Conservation (phyloP, 2,797 vertebrate species). For the Pogoniulus pusillus region DNA sequence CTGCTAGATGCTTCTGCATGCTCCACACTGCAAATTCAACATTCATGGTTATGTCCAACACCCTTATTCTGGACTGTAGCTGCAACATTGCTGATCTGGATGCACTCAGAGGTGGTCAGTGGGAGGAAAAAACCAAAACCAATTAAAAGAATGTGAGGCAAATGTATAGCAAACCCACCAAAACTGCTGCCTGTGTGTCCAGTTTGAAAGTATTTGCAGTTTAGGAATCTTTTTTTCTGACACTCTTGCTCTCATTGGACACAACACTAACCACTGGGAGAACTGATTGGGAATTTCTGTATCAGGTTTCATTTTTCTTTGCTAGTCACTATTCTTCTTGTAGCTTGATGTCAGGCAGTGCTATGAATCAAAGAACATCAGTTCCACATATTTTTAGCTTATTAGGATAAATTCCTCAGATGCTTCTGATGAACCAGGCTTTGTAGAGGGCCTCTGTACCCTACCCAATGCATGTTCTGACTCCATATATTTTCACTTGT, state of each 20-base stretch:
- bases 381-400: slow-evolving; percentile 49
- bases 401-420: slow-evolving; percentile 51
- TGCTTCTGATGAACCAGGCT: slow-evolving; percentile 20
- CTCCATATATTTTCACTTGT: not conserved
- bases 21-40: not conserved
- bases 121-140: not conserved
- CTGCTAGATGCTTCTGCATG: not conserved
- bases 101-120: not conserved
- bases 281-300: not conserved
- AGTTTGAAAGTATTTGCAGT: not conserved
- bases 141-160: not conserved
- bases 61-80: accelerated
- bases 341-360: not conserved
- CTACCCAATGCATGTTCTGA: not conserved
- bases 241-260: accelerated
- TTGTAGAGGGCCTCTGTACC: not conserved
- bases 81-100: not conserved
- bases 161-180: accelerated
- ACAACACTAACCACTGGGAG: not conserved
- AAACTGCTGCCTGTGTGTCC: not conserved
- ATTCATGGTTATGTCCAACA: accelerated
- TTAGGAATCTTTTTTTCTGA: not conserved
- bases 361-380: slow-evolving; percentile 9
- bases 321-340: not conserved
- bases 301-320: not conserved